A percentile compares a stretch with the other conserved stretches of the same genome.
phyloP scores from a whole-genome alignment of 2,888 invertebrate genomes.

The Boloria euphrosyne region DNA sequence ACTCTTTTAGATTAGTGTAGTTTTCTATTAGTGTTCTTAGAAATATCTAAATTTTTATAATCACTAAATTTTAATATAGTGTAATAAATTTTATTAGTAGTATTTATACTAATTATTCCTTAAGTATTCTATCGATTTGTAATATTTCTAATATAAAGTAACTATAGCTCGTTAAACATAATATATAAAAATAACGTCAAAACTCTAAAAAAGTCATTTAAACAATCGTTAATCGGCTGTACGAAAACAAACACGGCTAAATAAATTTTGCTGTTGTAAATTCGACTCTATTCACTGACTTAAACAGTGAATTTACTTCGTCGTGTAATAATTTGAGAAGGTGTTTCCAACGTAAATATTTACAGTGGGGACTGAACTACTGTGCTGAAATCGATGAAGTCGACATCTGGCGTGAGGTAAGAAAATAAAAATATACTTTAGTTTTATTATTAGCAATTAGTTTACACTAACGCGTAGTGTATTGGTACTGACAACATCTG shows the following conservation, averaged over 20 bases:
- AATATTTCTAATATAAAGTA: conserved; percentile 2
- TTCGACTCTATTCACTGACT: not conserved
- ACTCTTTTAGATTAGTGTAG: conserved; percentile 3
- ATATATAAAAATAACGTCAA: conserved; percentile 28
- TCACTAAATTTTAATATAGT: not conserved
- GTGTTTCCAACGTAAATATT: conserved; percentile 52
- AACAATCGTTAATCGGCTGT: conserved; percentile 58
- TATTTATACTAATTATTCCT: not conserved
- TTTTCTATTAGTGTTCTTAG: not conserved
- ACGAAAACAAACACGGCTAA: conserved; percentile 47
- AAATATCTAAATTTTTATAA: not conserved
- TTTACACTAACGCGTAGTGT: not conserved
- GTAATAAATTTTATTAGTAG: not conserved
- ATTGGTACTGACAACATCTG: not conserved
- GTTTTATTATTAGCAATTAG: not conserved
- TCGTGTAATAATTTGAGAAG: conserved; percentile 43
- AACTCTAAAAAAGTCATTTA: conserved; percentile 60
- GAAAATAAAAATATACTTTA: conserved; percentile 16
- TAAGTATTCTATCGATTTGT: not conserved
- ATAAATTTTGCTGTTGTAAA: not conserved
- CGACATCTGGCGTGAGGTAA: conserved; percentile 42
- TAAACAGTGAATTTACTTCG: conserved; percentile 45
- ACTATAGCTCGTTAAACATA: not conserved
- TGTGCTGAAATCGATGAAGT: conserved; percentile 34
- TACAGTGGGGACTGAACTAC: conserved; percentile 37